phyloP scores from a whole-genome alignment of 1,140 invertebrate species.

The Dreissena rostriformis region DNA sequence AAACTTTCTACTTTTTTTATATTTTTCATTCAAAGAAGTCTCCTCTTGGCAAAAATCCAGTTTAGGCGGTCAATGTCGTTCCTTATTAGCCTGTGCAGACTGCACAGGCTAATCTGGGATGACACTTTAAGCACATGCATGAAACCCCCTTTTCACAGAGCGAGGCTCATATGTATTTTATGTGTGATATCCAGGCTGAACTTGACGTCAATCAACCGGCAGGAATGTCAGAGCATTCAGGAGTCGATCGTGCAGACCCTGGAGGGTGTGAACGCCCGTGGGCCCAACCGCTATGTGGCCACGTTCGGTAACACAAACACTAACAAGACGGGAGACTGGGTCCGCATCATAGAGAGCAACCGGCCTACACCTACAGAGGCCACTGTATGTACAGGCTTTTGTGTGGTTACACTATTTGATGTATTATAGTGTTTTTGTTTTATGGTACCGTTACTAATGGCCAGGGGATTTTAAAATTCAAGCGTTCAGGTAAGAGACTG shows the following conservation, averaged over 20 bases:
- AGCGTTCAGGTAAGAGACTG: too few species aligned
- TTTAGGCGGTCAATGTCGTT: too few species aligned
- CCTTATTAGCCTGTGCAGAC: too few species aligned
- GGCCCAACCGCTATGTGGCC: conserved; percentile 80
- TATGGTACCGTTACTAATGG: background rate
- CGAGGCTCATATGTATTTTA: too few species aligned
- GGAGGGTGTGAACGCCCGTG: conserved; percentile 26
- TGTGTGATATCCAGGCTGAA: conserved; percentile 1
- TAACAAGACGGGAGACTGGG: conserved; percentile 83
- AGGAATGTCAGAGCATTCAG: conserved; percentile 16
- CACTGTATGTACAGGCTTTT: background rate
- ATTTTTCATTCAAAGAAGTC: too few species aligned
- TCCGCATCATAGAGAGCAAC: conserved; percentile 78
- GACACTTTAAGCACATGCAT: too few species aligned
- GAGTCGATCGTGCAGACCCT: conserved; percentile 6
- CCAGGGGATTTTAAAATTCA: too few species aligned
- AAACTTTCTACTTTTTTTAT: too few species aligned
- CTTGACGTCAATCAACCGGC: background rate
- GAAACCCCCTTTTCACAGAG: too few species aligned
- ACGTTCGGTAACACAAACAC: conserved; percentile 84
- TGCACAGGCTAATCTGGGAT: too few species aligned
- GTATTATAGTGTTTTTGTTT: background rate
- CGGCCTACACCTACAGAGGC: conserved; percentile 52
- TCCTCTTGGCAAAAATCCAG: too few species aligned
- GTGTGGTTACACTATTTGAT: background rate